Percentiles rank a stretch among this genome's conserved stretches.
phyloP scores from a whole-genome alignment of 1,140 invertebrate species.

The Macrobrachium rosenbergii region DNA sequence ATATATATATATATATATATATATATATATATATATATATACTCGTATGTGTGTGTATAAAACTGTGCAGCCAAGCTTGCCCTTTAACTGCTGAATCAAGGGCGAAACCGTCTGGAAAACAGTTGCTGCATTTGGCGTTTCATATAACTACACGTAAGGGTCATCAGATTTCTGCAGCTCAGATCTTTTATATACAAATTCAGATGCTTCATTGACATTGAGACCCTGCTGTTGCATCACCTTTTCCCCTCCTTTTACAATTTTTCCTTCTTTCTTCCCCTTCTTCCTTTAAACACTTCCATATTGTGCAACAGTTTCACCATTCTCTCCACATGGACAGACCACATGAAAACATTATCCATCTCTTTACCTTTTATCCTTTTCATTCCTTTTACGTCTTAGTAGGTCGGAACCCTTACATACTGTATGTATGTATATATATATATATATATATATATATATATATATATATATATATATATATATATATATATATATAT shows the following conservation, averaged over 20 bases:
- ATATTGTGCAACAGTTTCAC: not conserved
- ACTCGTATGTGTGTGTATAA: too few relatives aligned
- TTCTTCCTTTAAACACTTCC: not conserved
- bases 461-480: constrained; percentile 27
- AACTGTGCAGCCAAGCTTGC: too few relatives aligned
- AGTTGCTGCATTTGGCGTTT: too few relatives aligned
- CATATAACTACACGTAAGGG: too few relatives aligned
- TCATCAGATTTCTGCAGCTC: too few relatives aligned
- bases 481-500: constrained; percentile 27
- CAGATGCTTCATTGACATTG: too few relatives aligned
- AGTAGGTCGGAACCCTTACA: too few relatives aligned
- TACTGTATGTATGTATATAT: too few relatives aligned
- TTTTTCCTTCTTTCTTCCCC: not conserved
- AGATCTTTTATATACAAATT: not conserved
- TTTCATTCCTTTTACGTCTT: too few relatives aligned
- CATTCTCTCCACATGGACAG: not conserved
- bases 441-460: constrained; percentile 27
- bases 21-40: not conserved
- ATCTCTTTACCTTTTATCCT: too few relatives aligned
- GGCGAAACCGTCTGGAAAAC: too few relatives aligned
- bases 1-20: constrained; percentile 11
- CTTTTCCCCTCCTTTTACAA: not conserved
- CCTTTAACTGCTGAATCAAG: too few relatives aligned
- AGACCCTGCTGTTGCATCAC: not conserved
- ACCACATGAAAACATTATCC: not conserved